phyloP scores from a whole-genome alignment of 2,888 invertebrate genomes.

The Leucophenga maculata region DNA sequence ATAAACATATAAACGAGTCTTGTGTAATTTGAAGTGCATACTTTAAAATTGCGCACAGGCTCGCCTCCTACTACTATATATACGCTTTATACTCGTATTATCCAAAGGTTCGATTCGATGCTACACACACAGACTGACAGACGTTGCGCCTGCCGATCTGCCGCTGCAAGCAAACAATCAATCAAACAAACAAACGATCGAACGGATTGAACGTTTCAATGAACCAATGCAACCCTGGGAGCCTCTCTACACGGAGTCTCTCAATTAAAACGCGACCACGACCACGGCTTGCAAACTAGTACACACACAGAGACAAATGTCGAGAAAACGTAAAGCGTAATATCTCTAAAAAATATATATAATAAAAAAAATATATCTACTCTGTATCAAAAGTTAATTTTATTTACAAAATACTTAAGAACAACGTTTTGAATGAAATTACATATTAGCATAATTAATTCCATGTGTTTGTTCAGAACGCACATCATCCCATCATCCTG shows the following conservation, averaged over 20 bases:
- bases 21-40: neutral
- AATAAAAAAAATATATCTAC: conserved; percentile 2
- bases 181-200: conserved; percentile 36
- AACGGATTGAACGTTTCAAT: conserved; percentile 22
- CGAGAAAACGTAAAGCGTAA: conserved; percentile 39
- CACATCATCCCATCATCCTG: conserved; percentile 53
- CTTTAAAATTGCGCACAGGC: conserved; percentile 29
- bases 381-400: conserved; percentile 23
- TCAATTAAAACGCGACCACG: neutral
- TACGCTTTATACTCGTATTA: conserved; percentile 65
- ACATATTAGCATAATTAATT: conserved; percentile 52
- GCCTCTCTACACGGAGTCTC: conserved; percentile 20
- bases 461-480: conserved; percentile 63
- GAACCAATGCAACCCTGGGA: conserved; percentile 37
- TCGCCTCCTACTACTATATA: conserved; percentile 53
- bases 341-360: conserved; percentile 28
- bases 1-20: neutral
- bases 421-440: conserved; percentile 14
- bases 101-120: conserved; percentile 62
- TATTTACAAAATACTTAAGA: conserved; percentile 33
- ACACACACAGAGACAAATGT: conserved; percentile 29
- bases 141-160: conserved; percentile 56
- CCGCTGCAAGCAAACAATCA: conserved; percentile 49
- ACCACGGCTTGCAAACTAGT: conserved; percentile 9
- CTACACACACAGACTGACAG: conserved; percentile 48